Evolutionary conservation across 2,888 invertebrate genomes (phyloP), one percentile per base, ranked within the genome.

Genomic region (Lapara coniferarum): DNA sequence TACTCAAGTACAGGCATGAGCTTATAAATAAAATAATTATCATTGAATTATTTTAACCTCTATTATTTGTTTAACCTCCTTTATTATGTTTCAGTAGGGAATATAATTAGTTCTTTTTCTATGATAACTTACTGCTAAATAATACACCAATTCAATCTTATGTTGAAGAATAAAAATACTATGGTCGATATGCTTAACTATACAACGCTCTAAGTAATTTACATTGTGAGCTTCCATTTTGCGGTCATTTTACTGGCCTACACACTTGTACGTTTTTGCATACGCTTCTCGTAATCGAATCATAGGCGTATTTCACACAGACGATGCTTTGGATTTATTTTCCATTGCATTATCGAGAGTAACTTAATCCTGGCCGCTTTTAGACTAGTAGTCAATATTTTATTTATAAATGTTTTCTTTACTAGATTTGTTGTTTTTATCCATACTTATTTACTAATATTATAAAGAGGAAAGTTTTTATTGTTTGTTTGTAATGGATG

Each of bases 191-290:
- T 13, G 71, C 69, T 70, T 69, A 52, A 59, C 57, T 73, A 78
- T 76, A 77, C 77, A 79, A 74, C 80, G 77, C 78, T 81, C 67
- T 71, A 73, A 78, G 81, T 78, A 77, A 82, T 87, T 82, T 81
- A 80, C 83, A 79, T 84, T 81, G 83, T 83, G 77, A 83, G 84
- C 85, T 83, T 83, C 80, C 85, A 87, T 80, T 86, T 88, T 88
- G 87, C 80, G 88, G 86, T 84, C 77, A 82, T 83, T 86, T 79
- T 80, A 81, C 81, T 77, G 73, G 78, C 77, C 79, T 77, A 77
- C 75, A 80, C 75, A 81, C 80, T 82, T 83, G 84, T 82, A 83
- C 78, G 80, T 85, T 89, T 88, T 89, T 89, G 85, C 81, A 79
- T 78, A 75, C 73, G 78, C 76, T 76, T 77, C 74, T 71, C 73